These are phyloP conservation scores for Myiothlypis coronata DNA, from an alignment of 2,797 vertebrate species.

Conservation along the genomic window DNA sequence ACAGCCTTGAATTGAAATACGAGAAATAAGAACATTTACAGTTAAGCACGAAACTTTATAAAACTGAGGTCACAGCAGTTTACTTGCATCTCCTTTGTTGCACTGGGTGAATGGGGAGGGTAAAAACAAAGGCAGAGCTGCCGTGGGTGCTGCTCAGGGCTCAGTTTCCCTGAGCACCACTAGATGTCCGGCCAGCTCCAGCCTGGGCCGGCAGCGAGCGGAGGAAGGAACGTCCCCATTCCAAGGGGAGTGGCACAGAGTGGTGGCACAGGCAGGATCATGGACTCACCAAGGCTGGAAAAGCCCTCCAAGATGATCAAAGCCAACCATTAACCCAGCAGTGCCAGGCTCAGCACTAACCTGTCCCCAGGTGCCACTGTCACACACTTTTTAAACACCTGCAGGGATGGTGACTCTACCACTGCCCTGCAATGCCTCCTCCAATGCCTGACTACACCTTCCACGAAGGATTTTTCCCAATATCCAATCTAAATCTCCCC, in stretches of 20 bases:
- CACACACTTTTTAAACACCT: accelerated
- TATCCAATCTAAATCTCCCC: not conserved
- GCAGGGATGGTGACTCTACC: not conserved
- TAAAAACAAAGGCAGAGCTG: not conserved
- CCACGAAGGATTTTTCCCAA: not conserved
- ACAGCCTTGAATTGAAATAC: not conserved
- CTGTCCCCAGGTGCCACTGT: accelerated
- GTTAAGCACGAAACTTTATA: not conserved
- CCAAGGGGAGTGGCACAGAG: not conserved
- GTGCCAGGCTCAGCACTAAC: not conserved
- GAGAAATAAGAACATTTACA: not conserved
- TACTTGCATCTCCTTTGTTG: not conserved
- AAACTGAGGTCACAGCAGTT: not conserved
- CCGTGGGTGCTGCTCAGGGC: not conserved
- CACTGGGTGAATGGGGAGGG: not conserved
- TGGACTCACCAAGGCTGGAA: not conserved
- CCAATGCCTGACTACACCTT: not conserved
- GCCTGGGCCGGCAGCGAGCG: accelerated
- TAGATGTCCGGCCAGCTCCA: conserved; percentile 35
- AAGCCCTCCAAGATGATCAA: not conserved
- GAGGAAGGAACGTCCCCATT: not conserved
- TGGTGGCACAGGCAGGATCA: not conserved
- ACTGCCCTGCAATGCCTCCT: not conserved
- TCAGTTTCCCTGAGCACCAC: not conserved
- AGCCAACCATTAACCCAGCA: not conserved